A percentile compares a stretch with the other conserved stretches of the same genome.
These are phyloP conservation scores for Melikaiella ostensackeni DNA, from an alignment of 2,888 invertebrate genomes.

Conservation along the genomic window DNA sequence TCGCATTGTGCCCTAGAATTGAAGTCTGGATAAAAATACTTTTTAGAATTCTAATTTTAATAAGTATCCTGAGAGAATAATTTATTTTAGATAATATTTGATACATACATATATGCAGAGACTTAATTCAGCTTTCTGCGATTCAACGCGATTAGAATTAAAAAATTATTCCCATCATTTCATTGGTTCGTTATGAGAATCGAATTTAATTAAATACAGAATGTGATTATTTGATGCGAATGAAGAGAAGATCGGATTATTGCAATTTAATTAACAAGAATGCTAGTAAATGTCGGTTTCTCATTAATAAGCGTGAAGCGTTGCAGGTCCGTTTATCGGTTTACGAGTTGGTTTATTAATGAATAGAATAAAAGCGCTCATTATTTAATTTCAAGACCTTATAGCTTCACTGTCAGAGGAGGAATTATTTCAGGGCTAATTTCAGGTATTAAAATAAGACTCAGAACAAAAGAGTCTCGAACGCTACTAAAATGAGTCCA, in stretches of 20 bases:
- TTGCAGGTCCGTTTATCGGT: not conserved
- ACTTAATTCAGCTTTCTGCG: not conserved
- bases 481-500: no score
- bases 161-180: not conserved
- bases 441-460: no score
- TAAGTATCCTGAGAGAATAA: not conserved
- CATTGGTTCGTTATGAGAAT: not conserved
- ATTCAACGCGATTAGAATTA: not conserved
- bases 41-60: not conserved
- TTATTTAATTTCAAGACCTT: no score
- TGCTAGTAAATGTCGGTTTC: not conserved
- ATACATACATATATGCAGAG: no score
- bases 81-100: no score
- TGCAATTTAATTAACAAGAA: not conserved
- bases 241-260: not conserved
- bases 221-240: not conserved
- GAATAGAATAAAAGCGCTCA: not conserved
- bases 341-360: not conserved
- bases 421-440: no score
- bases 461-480: no score
- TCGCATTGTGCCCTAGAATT: not conserved
- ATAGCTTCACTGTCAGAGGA: no score
- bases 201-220: not conserved
- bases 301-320: not conserved
- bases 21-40: not conserved